These are phyloP conservation scores for Nasua narica DNA, from an alignment of 2,797 vertebrate species.

Conservation along the genomic window DNA sequence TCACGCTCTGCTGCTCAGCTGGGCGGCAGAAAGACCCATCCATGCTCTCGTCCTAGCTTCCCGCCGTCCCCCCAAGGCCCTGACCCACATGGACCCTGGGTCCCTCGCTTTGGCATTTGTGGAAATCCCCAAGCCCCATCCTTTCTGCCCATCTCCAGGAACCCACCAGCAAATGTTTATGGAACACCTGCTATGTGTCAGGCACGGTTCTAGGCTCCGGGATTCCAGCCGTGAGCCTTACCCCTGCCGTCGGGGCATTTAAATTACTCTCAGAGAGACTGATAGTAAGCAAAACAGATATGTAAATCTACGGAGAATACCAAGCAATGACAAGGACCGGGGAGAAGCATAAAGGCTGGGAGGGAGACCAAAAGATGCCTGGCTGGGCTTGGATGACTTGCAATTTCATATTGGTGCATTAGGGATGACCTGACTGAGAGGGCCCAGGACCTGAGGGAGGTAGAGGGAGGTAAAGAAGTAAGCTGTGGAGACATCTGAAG, in stretches of 20 bases:
- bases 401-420: background rate
- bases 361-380: background rate
- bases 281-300: background rate
- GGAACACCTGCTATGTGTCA: background rate
- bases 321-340: background rate
- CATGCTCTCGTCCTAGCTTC: background rate
- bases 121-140: background rate
- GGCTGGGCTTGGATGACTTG: background rate
- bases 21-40: rapidly evolving
- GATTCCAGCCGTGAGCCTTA: background rate
- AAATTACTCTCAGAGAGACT: background rate
- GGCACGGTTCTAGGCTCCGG: background rate
- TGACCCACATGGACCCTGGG: background rate
- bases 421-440: background rate
- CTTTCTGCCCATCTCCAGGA: background rate
- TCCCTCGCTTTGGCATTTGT: background rate
- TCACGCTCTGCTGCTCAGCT: no score
- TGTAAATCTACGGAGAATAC: background rate
- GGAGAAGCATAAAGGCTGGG: background rate
- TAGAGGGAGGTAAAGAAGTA: background rate
- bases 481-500: background rate
- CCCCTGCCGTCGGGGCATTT: background rate
- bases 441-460: background rate
- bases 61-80: background rate
- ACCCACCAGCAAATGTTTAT: background rate